Base-by-base conservation (phyloP, 2,888 invertebrate genomes). In the Ectemnius cavifrons region DNA sequence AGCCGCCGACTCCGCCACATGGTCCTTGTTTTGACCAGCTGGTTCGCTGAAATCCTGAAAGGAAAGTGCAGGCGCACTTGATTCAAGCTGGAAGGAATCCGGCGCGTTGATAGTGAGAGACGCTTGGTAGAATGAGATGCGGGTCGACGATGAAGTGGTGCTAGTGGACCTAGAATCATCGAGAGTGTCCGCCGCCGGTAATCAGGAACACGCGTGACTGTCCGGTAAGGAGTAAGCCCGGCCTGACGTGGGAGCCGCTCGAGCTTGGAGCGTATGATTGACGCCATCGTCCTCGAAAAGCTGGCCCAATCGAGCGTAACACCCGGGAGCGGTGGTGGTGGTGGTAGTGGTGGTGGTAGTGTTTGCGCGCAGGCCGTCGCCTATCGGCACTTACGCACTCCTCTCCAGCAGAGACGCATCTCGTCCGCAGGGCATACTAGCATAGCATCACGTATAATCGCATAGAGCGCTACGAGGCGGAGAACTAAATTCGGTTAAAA, bases 21-120 rank as follows among this genome's bases (percentile, higher is more conserved):
- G 79, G 80, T 71, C 76, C 52, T 59, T 80, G 81, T 79, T 81
- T 80, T 78, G 37, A 37, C 37, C 37, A 37, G 37, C 37, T 81
- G 75, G 73, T 79, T 77, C 74, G 73, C 81, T 73, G 67, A 8
- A 16, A 63, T 46, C 67, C 37, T 23, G 23, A 23, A 2, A 23
- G 23, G 23, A 23, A 23, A 23, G 23, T 23, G 2, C 23, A 23
- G 3, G 2, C 23, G 23, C 23, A 23, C 3, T 23, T 23, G 23
- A 23, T 23, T 23, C 23, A 23, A 3, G 23, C 3, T 23, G 3
- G 3, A 23, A 23, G 23, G 23, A 2, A 23, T 23, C 23, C 2
- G 23, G 23, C 23, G 23, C 23, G 23, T 23, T 23, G 23, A 3
- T 23, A 0, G 23, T 23, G 23, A 23, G 2, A 23, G 23, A 47